phyloP scores from a whole-genome alignment of 2,888 invertebrate species.

The Cryptops parisi region DNA sequence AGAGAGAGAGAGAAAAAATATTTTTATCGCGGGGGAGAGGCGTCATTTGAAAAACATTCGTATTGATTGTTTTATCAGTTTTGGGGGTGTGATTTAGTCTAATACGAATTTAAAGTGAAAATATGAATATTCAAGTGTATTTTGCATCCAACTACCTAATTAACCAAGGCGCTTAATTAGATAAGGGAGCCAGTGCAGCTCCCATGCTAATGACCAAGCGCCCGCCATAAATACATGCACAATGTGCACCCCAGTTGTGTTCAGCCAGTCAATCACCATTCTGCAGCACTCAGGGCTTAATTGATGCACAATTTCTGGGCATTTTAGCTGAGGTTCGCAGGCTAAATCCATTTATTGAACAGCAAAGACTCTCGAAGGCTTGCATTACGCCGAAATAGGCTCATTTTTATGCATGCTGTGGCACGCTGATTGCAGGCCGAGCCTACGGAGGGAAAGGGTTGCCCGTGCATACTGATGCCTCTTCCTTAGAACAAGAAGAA shows the following conservation, averaged over 20 bases:
- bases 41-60: neutral
- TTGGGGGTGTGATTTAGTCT: constrained; percentile 8
- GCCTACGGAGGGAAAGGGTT: constrained; percentile 3
- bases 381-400: neutral
- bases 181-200: constrained; percentile 11
- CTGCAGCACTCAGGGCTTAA: constrained; percentile 10
- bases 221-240: constrained; percentile 12
- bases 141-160: constrained; percentile 12
- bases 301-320: constrained; percentile 12
- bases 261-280: constrained; percentile 10
- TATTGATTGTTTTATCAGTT: constrained; percentile 11
- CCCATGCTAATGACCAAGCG: constrained; percentile 8
- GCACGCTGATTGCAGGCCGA: constrained; percentile 8
- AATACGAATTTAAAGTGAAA: constrained; percentile 10
- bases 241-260: constrained; percentile 8
- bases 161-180: constrained; percentile 13
- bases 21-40: no score
- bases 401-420: constrained; percentile 9
- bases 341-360: constrained; percentile 13
- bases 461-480: constrained; percentile 1
- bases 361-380: neutral
- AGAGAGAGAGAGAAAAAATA: no score
- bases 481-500: neutral
- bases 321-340: constrained; percentile 7
- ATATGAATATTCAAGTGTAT: constrained; percentile 13